Percentiles rank a stretch among this genome's conserved stretches.
Evolutionary conservation across 2,888 invertebrate genomes (phyloP).

Genomic region (Cabera pusaria): DNA sequence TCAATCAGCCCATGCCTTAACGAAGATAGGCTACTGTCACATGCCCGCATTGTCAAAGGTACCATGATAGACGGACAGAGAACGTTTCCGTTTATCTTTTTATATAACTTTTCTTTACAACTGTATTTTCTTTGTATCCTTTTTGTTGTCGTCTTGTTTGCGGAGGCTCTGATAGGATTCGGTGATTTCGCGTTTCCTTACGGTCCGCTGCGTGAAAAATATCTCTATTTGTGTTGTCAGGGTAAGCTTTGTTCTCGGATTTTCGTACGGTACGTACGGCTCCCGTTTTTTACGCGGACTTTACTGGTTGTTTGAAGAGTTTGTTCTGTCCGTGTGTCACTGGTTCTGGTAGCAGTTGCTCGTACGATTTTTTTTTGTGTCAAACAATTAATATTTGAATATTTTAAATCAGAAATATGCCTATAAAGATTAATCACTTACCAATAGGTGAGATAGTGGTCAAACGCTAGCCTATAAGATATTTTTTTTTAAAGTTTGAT

Average conservation of each 20-base stretch:
- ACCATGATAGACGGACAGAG: slow-evolving; percentile 29
- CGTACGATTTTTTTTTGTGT: too few species aligned
- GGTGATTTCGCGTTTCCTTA: slow-evolving; percentile 19
- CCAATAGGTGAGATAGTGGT: too few species aligned
- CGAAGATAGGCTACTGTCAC: slow-evolving; percentile 9
- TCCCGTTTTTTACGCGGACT: too few species aligned
- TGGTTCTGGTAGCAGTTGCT: too few species aligned
- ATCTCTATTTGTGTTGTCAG: slow-evolving; percentile 17
- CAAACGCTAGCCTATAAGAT: too few species aligned
- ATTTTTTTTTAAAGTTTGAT: too few species aligned
- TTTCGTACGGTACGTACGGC: too few species aligned
- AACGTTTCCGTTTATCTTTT: slow-evolving; percentile 29
- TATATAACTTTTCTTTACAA: slow-evolving; percentile 21
- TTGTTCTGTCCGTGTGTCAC: too few species aligned
- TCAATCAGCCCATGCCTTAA: neutral
- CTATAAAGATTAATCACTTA: too few species aligned
- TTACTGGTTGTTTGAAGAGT: too few species aligned
- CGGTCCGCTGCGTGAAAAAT: slow-evolving; percentile 18
- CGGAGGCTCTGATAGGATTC: slow-evolving; percentile 21
- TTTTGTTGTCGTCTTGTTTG: slow-evolving; percentile 24
- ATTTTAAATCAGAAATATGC: too few species aligned
- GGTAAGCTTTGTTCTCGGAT: slow-evolving; percentile 19
- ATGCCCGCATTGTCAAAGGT: slow-evolving; percentile 10
- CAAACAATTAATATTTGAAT: too few species aligned
- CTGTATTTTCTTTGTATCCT: slow-evolving; percentile 24